Percentiles rank a stretch among this genome's conserved stretches.
Evolutionary conservation across 2,113 vertebrate species (phyloP).

Genomic region (Odobenus rosmarus): DNA sequence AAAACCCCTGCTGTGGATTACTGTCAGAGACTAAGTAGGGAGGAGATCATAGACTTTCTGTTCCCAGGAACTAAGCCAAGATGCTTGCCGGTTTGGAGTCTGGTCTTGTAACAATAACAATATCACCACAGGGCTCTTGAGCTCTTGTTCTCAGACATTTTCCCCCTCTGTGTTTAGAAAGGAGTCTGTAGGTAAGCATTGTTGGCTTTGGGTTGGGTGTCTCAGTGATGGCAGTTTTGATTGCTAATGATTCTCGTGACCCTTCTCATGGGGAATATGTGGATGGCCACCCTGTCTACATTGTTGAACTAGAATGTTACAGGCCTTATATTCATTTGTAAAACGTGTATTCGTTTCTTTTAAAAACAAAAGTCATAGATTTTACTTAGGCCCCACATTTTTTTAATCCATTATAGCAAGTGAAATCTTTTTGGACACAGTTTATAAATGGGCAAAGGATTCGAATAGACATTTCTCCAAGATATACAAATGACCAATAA

Average conservation of each 20-base stretch:
- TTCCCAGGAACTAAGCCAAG: not conserved
- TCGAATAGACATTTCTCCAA: not conserved
- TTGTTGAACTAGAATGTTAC: constrained; percentile 15
- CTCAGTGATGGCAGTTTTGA: not conserved
- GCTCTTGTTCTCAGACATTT: not conserved
- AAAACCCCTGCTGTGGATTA: not conserved
- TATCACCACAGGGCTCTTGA: not conserved
- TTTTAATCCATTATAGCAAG: constrained; percentile 32
- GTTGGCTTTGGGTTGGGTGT: constrained; percentile 19
- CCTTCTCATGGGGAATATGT: not conserved
- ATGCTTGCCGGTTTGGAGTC: not conserved
- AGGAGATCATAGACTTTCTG: not conserved
- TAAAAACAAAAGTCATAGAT: not conserved
- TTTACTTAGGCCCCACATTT: not conserved
- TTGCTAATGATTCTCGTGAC: not conserved
- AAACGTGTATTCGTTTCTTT: constrained; percentile 24
- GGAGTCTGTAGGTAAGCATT: not conserved
- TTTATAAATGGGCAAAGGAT: not conserved
- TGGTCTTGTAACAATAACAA: not conserved
- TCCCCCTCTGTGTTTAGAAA: not conserved
- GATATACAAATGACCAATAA: not conserved
- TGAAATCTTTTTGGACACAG: not conserved
- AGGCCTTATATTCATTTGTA: constrained; percentile 25
- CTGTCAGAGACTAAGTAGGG: not conserved
- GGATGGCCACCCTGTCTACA: not conserved